Percentiles rank a stretch among this genome's conserved stretches.
phyloP scores from a whole-genome alignment of 2,113 vertebrate genomes.

The Alaudala cheleensis region DNA sequence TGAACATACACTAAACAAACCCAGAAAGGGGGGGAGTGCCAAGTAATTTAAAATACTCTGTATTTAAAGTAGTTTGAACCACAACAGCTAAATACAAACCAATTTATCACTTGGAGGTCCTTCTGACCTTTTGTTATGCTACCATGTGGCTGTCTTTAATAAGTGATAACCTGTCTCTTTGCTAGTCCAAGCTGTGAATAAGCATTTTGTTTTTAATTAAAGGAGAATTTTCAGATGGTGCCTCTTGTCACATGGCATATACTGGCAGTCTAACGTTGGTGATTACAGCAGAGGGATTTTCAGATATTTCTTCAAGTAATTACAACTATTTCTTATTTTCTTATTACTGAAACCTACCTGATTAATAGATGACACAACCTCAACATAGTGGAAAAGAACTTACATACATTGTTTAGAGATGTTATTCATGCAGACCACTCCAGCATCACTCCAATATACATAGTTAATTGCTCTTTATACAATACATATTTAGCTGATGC shows the following conservation, averaged over 20 bases:
- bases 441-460: neutral
- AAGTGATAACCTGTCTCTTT: neutral
- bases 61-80: neutral
- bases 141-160: neutral
- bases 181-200: neutral
- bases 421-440: neutral
- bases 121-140: slow-evolving; percentile 12
- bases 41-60: neutral
- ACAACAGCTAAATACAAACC: neutral
- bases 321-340: neutral
- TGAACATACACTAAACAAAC: neutral
- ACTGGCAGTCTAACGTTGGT: neutral
- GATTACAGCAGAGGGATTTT: neutral
- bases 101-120: neutral
- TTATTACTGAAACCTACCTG: neutral
- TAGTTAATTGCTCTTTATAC: neutral
- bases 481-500: neutral
- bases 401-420: neutral
- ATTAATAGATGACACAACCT: neutral
- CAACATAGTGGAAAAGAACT: neutral
- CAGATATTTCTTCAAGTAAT: neutral
- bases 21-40: neutral
- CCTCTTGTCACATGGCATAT: neutral
- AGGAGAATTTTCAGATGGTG: neutral
- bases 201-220: neutral